Percentiles rank a stretch among this genome's conserved stretches.
These are phyloP conservation scores for Euspilapteryx auroguttella DNA, from an alignment of 2,888 invertebrate genomes.

Conservation along the genomic window DNA sequence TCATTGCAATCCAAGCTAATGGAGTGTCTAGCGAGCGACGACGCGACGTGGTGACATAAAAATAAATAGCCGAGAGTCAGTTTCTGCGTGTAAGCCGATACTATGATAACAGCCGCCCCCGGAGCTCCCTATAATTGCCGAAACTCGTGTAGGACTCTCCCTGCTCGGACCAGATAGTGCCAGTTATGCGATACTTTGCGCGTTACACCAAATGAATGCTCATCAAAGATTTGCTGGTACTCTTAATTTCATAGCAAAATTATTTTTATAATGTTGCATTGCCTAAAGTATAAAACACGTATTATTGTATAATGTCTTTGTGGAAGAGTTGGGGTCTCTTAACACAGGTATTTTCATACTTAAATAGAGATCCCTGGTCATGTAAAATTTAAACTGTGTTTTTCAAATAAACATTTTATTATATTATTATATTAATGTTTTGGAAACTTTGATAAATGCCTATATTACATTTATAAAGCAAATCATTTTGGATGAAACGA, in stretches of 20 bases:
- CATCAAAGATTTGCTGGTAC: no score
- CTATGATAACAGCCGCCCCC: constrained; percentile 56
- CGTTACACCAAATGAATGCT: constrained; percentile 5
- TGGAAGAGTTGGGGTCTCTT: no score
- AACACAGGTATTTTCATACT: no score
- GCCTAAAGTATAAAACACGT: no score
- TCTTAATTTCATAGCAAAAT: not conserved
- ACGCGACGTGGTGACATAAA: constrained; percentile 56
- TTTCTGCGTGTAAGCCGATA: constrained; percentile 60
- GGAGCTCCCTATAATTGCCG: constrained; percentile 55
- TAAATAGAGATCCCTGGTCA: no score
- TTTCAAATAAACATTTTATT: no score
- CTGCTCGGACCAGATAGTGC: constrained; percentile 5
- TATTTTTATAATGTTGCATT: constrained; percentile 1
- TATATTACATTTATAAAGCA: no score
- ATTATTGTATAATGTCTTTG: no score
- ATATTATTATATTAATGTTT: no score
- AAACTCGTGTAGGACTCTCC: constrained; percentile 29
- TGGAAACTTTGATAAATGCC: no score
- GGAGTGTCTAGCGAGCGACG: constrained; percentile 62
- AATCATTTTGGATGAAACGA: no score
- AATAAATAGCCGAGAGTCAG: constrained; percentile 61
- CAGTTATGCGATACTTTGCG: constrained; percentile 6
- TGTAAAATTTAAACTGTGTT: no score
- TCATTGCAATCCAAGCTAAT: constrained; percentile 59